phyloP scores from a whole-genome alignment of 2,113 vertebrate species.

The Percopsis transmontana region DNA sequence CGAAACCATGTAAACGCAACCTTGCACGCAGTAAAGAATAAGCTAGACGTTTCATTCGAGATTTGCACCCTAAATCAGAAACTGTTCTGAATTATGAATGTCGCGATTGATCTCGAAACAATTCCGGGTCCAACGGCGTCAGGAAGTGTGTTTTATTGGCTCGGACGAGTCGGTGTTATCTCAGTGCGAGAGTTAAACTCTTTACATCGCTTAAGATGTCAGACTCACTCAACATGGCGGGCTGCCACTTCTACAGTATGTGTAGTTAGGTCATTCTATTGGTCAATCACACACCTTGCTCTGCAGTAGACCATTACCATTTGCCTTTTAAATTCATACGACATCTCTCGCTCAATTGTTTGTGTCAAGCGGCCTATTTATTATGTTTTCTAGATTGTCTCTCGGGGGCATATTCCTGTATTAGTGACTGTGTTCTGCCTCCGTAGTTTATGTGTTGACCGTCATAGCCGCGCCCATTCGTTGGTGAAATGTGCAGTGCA shows the following conservation, averaged over 20 bases:
- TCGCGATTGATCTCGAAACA: conserved; percentile 34
- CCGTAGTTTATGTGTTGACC: conserved; percentile 15
- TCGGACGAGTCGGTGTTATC: conserved; percentile 13
- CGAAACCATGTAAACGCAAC: conserved; percentile 46
- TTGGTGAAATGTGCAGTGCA: conserved; percentile 72
- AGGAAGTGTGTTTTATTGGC: not conserved
- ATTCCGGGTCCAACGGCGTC: not conserved
- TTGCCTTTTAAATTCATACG: conserved; percentile 62
- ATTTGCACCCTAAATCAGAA: conserved; percentile 20
- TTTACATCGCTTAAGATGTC: conserved; percentile 20
- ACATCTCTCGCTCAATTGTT: conserved; percentile 45
- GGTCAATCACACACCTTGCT: conserved; percentile 11
- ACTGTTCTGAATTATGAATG: conserved; percentile 6
- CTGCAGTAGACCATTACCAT: conserved; percentile 46
- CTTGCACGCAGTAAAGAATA: conserved; percentile 28
- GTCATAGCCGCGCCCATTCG: conserved; percentile 50
- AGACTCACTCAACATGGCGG: conserved; percentile 37
- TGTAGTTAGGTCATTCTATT: conserved; percentile 11
- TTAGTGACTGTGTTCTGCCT: conserved; percentile 14
- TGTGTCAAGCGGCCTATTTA: conserved; percentile 25
- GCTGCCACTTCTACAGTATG: conserved; percentile 34
- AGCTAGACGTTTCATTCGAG: conserved; percentile 13
- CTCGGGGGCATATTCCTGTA: conserved; percentile 28
- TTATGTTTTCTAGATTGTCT: conserved; percentile 24
- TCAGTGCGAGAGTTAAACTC: conserved; percentile 29